Evolutionary conservation across 2,797 vertebrate genomes (phyloP), one percentile per base, ranked within the genome.

Genomic region (Hylomyscus alleni): DNA sequence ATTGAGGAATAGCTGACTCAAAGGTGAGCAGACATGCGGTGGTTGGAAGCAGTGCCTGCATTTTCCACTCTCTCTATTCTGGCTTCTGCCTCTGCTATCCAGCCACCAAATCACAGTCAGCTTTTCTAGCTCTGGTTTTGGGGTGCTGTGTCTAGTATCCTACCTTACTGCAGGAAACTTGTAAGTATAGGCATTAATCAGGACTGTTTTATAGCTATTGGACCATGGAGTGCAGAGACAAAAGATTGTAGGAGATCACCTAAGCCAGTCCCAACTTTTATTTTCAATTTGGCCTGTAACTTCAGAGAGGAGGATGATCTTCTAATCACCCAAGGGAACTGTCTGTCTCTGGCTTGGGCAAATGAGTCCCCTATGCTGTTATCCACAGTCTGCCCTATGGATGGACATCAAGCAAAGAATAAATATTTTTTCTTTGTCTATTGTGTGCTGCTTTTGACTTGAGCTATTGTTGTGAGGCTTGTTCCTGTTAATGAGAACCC

Each of bases 401-500:
- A 20, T 40, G 76, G 26, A 44, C 67, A 37, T 87, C 40, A 17
- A 89, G 87, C 84, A 73, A 76, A 93, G 88, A 85, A 85, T 20
- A 78, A 50, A 1, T 54, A 9, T 19, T 58, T 89, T 95, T 93
- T 37, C 44, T 76, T 83, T 37, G 15, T 52, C 26, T 67, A 0
- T 62, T 84, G 20, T 13, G 1, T 97, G 60, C 85, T 93, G 60
- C 31, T 77, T 92, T 81, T 26, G 73, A 44, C 44, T 75, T 75
- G 52, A 65, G 52, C 31, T 80, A 2, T 31, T 60, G 11, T 72
- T 90, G 37, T 47, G 77, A 44, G 34, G 8, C 29, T 89, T 90
- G 87, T 90, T n/a, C 75, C 82, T 69, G 50, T 89, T 69, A 54
- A 80, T 54, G 44, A 93, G 89, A 76, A 29, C 78, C 44, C 60